Percentiles rank a stretch among this genome's conserved stretches.
Evolutionary conservation across 2,113 vertebrate genomes (phyloP).

Genomic region (Actenoides hombroni): DNA sequence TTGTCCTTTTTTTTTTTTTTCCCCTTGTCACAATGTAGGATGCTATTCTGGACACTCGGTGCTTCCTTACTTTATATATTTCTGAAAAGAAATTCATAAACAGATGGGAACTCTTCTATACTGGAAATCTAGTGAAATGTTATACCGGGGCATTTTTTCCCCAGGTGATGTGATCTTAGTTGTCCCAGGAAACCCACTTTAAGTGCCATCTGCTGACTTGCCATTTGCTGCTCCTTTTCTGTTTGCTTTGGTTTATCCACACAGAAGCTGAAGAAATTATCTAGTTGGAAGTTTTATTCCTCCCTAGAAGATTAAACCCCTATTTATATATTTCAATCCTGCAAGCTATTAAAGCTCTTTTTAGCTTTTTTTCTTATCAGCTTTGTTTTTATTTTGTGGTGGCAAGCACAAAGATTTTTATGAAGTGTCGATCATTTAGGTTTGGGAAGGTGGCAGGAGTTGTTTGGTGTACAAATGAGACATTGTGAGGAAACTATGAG

Average conservation of each 20-base stretch:
- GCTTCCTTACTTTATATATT: background rate
- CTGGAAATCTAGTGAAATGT: background rate
- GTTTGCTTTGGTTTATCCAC: background rate
- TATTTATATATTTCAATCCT: background rate
- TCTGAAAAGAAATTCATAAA: background rate
- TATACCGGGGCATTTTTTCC: background rate
- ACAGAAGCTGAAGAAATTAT: background rate
- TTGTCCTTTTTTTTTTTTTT: background rate
- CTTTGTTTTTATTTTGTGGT: background rate
- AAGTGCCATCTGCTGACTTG: background rate
- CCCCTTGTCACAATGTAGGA: background rate
- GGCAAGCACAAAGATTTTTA: background rate
- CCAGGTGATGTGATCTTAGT: background rate
- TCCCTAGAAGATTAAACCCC: background rate
- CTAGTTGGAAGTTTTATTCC: background rate
- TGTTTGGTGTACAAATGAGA: background rate
- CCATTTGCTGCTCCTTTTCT: background rate
- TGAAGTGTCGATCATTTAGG: background rate
- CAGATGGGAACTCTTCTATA: background rate
- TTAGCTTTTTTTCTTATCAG: background rate
- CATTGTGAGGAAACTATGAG: fast-evolving
- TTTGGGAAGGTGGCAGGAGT: background rate
- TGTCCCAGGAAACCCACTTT: background rate
- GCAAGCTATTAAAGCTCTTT: background rate
- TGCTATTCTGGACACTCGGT: background rate